These are phyloP conservation scores for Hylaeus volcanicus DNA, from an alignment of 1,140 invertebrate genomes.

Conservation along the genomic window DNA sequence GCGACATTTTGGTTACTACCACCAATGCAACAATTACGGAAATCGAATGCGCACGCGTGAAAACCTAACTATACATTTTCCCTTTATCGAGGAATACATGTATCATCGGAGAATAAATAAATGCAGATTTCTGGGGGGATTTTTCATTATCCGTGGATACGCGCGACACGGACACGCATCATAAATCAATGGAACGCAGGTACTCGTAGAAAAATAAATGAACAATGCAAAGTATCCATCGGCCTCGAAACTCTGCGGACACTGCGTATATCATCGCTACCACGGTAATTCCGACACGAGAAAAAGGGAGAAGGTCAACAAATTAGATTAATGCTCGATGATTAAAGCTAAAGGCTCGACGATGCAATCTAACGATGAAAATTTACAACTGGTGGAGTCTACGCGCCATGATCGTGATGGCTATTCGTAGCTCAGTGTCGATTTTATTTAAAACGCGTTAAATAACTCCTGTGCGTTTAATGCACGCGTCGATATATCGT, in stretches of 20 bases:
- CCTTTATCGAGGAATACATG: conserved; percentile 14
- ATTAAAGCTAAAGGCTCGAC: conserved; percentile 54
- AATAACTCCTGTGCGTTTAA: conserved; percentile 28
- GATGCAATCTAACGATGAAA: conserved; percentile 54
- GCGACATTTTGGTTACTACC: too few species aligned
- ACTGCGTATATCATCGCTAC: conserved; percentile 46
- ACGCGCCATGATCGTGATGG: background rate
- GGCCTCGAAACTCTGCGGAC: conserved; percentile 27
- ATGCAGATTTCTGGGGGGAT: conserved; percentile 28
- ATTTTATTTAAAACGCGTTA: conserved; percentile 44
- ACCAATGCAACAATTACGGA: background rate
- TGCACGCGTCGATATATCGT: conserved; percentile 19
- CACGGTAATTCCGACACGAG: conserved; percentile 1
- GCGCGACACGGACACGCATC: conserved; percentile 7
- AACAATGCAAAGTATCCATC: conserved; percentile 47
- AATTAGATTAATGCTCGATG: conserved; percentile 57
- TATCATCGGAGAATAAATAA: conserved; percentile 1
- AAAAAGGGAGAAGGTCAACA: background rate
- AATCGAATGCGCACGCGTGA: background rate
- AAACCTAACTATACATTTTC: background rate
- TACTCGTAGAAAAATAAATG: conserved; percentile 29
- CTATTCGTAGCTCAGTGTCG: conserved; percentile 3
- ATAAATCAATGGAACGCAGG: conserved; percentile 42
- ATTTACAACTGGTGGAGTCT: conserved; percentile 22
- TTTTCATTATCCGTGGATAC: conserved; percentile 44